Evolutionary conservation across 2,113 vertebrate genomes (phyloP), one percentile per base, ranked within the genome.

Genomic region (Gymnarchus niloticus): DNA sequence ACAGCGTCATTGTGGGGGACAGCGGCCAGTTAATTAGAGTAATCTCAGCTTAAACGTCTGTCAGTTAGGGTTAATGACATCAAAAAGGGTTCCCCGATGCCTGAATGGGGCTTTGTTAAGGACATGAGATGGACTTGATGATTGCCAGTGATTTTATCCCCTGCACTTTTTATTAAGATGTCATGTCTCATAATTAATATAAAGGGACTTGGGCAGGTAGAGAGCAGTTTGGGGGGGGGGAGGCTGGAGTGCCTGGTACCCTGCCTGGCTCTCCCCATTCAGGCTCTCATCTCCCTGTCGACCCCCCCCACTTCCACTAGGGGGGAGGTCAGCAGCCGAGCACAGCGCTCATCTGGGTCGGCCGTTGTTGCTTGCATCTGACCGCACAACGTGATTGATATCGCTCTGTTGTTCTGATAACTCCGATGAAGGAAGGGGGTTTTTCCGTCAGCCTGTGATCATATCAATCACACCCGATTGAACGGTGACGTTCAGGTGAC

Each of bases 61-160:
- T 95, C 93, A 89, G 92, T 93, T 91, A 88, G 91, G 92, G 93
- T 93, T 95, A 94, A 95, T 93, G 90, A 89, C 92, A 93, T 93
- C 91, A 91, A 90, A 94, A 92, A 87, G 90, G 89, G 88, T 90
- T 92, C 88, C 87, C 90, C 91, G 87, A 88, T 88, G 56, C 85
- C 87, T 92, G 88, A 92, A 88, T 91, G 85, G 89, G 41, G 85
- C 44, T 90, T 85, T 91, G 86, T 93, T 92, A 85, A 86, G 73
- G 84, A 88, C 86, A 84, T 89, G 83, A 83, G 87, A 87, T 88
- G 90, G 90, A 86, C 56, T 49, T 81, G 59, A 14, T 83, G 85
- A 88, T 92, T 91, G 89, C 86, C 83, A 61, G 87, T 81, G 89
- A 56, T 88, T 92, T 84, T 82, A 52, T 1, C 85, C 81, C 87